Percentiles rank a stretch among this genome's conserved stretches.
Evolutionary conservation across 2,797 vertebrate species (phyloP).

Genomic region (Coregonus sp.): DNA sequence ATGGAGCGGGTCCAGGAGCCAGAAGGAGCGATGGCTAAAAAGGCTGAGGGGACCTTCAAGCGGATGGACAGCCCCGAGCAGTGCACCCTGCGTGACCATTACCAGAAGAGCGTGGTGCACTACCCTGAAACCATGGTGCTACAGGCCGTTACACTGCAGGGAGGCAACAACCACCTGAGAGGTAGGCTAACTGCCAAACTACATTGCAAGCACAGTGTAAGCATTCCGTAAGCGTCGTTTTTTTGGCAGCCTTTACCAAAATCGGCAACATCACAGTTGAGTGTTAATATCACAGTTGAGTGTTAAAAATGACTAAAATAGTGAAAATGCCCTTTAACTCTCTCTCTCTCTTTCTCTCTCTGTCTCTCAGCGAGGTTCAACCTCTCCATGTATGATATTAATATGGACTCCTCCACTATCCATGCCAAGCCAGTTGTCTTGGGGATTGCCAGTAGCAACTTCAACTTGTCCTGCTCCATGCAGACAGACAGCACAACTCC

Average conservation of each 20-base stretch:
- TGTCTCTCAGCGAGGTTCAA: constrained; percentile 38
- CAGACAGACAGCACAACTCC: not conserved
- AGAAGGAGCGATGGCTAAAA: not conserved
- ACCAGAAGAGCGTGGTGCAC: constrained; percentile 43
- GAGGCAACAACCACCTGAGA: constrained; percentile 24
- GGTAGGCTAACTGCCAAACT: constrained; percentile 40
- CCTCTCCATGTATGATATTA: constrained; percentile 22
- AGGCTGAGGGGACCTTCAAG: constrained; percentile 2
- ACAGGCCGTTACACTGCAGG: constrained; percentile 57
- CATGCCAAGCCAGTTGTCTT: constrained; percentile 9
- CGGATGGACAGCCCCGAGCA: not conserved
- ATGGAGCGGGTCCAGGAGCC: not conserved
- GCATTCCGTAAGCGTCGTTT: too few relatives aligned
- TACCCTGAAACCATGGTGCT: not conserved
- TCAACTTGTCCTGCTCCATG: constrained; percentile 41
- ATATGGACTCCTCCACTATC: not conserved
- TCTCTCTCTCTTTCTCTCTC: not conserved
- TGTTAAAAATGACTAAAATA: too few relatives aligned
- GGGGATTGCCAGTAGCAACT: constrained; percentile 15
- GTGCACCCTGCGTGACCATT: constrained; percentile 33
- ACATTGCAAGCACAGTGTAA: too few relatives aligned
- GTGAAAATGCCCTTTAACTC: not conserved
- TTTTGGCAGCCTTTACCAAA: too few relatives aligned
- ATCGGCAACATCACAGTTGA: too few relatives aligned
- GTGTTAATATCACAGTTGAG: too few relatives aligned